Percentiles rank a stretch among this genome's conserved stretches.
These are phyloP conservation scores for Hyperoodon ampullatus DNA, from an alignment of 2,113 vertebrate genomes.

Conservation along the genomic window DNA sequence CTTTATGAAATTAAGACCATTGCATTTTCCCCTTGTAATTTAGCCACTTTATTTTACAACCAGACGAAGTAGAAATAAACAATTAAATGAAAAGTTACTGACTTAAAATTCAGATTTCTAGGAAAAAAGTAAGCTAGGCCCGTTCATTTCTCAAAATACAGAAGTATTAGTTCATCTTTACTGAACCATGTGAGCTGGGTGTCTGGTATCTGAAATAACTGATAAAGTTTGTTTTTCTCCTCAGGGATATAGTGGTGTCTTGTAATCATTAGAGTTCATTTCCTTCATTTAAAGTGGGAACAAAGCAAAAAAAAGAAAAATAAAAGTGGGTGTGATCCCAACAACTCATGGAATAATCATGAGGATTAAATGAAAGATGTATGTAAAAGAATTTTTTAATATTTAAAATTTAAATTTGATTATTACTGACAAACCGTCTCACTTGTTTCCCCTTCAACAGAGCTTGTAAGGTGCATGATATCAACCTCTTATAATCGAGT, in stretches of 20 bases:
- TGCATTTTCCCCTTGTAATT: background rate
- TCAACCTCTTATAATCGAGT: background rate
- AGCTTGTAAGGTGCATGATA: background rate
- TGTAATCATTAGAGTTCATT: background rate
- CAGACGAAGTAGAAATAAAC: background rate
- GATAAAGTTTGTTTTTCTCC: background rate
- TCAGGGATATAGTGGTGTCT: background rate
- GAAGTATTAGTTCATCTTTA: background rate
- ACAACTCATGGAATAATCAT: background rate
- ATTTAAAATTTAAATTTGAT: background rate
- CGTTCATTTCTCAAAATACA: background rate
- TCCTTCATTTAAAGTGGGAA: background rate
- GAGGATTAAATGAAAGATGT: background rate
- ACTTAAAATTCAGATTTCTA: background rate
- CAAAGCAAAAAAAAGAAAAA: background rate
- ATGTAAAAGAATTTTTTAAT: background rate
- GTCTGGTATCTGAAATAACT: background rate
- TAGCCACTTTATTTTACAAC: background rate
- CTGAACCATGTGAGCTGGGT: background rate
- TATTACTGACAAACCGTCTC: background rate
- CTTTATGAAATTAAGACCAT: background rate
- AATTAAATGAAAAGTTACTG: background rate
- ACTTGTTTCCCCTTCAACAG: background rate
- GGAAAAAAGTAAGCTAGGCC: background rate
- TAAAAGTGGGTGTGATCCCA: background rate